Evolutionary conservation across 1,140 invertebrate genomes (phyloP), one percentile per base, ranked within the genome.

Genomic region (Melanaphis sacchari): DNA sequence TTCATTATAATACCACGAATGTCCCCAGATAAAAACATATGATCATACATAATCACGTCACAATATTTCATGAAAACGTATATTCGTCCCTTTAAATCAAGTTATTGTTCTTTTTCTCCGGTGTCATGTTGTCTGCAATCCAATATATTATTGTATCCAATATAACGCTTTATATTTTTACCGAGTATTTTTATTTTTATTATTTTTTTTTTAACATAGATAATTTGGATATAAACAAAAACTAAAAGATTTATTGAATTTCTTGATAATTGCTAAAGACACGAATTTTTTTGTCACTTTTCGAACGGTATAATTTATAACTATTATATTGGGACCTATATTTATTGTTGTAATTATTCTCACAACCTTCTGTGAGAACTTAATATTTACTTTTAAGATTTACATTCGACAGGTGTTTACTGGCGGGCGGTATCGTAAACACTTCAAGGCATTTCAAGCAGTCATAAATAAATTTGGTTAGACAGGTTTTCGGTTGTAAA

Each of bases 371-470:
- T 59, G 88, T 40, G 88, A 90, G 88, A 90, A 59, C 49, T 90
- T 90, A 40, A 66, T 90, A 66, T 90, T 90, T 90, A 38, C 54
- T 66, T 66, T 90, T 31, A 31, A 66, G 89, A 90, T 90, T 90
- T 66, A 90, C 38, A 59, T 90, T 40, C 49, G 88, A 90, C 88
- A 90, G 52, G 88, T 90, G 89, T 59, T 66, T 59, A 40, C 54
- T 40, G 89, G 49, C 52, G 36, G 89, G 89, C 52, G 89, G 89
- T 66, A 66, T 41, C 26, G 26, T 41, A 90, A 90, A 59, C 88
- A 54, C 88, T 54, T 40, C 38, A 36, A 59, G 38, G 38, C 89
- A 40, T 66, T 41, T 90, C 41, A 9, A 90, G 89, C 2, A 54
- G 52, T 90, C 89, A 31, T 90, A 90, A 90, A 90, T 31, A 59